phyloP scores from a whole-genome alignment of 2,888 invertebrate genomes.

The Chrysotoxum bicinctum region DNA sequence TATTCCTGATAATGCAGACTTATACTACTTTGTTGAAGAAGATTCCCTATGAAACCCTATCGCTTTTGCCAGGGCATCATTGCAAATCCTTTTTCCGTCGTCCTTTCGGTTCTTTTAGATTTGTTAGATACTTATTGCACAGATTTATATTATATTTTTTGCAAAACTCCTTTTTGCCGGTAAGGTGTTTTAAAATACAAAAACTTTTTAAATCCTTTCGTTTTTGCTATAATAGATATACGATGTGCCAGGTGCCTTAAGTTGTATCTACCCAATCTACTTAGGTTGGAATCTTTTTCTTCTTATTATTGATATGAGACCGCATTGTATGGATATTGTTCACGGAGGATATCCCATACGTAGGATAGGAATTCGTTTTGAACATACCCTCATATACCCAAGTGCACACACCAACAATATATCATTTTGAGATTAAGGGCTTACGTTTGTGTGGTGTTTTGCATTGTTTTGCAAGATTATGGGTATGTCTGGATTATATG shows the following conservation, averaged over 20 bases:
- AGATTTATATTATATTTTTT: not conserved
- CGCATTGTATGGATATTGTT: not conserved
- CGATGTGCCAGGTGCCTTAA: not conserved
- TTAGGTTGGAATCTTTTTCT: not conserved
- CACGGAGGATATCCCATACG: not conserved
- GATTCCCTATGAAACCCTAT: slow-evolving; percentile 27
- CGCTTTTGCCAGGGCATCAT: slow-evolving; percentile 2
- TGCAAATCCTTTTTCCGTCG: not conserved
- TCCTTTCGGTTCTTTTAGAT: slow-evolving; percentile 9
- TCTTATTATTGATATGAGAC: not conserved
- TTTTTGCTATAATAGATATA: not conserved
- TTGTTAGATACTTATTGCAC: slow-evolving; percentile 17
- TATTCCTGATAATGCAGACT: slow-evolving; percentile 59
- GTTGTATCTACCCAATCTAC: not conserved
- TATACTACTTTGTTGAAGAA: not conserved
- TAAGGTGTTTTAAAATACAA: not conserved
- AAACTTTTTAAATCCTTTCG: slow-evolving; percentile 1
- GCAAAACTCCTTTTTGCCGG: not conserved
- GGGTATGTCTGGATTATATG: slow-evolving; percentile 40
- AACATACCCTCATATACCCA: not conserved
- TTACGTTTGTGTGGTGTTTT: slow-evolving; percentile 42
- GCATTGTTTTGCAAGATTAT: slow-evolving; percentile 31
- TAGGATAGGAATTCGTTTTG: not conserved
- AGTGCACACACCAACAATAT: slow-evolving; percentile 34
- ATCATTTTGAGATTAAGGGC: slow-evolving; percentile 62